These are phyloP conservation scores for Festucalex cinctus DNA, from an alignment of 2,113 vertebrate genomes.

Conservation along the genomic window DNA sequence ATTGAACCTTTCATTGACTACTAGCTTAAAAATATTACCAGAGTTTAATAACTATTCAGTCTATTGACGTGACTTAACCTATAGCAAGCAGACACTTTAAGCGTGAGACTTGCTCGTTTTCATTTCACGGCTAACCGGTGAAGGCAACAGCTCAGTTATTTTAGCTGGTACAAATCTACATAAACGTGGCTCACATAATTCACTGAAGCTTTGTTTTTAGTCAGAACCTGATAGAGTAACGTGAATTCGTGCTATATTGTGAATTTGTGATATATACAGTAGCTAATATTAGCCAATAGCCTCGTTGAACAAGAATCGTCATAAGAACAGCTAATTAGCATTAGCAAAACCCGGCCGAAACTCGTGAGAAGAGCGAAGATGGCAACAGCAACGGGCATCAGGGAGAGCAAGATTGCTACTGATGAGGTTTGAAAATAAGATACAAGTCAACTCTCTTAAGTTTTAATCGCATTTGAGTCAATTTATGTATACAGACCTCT, in stretches of 20 bases:
- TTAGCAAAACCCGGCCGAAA: not conserved
- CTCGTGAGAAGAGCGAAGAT: slow-evolving; percentile 18
- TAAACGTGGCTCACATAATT: not conserved
- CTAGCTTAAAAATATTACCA: no score
- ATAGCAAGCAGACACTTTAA: no score
- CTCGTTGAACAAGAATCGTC: not conserved
- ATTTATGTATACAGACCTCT: not conserved
- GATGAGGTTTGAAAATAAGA: slow-evolving; percentile 47
- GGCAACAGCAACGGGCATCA: slow-evolving; percentile 27
- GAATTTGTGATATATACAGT: not conserved
- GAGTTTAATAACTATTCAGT: no score
- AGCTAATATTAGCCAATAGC: not conserved
- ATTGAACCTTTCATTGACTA: no score
- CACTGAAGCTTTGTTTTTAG: not conserved
- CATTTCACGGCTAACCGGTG: not conserved
- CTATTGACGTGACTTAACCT: no score
- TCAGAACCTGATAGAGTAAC: not conserved
- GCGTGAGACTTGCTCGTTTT: not conserved
- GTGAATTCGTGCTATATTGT: not conserved
- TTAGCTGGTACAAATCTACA: not conserved
- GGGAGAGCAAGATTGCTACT: slow-evolving; percentile 41
- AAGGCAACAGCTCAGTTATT: not conserved
- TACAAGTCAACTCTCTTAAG: not conserved
- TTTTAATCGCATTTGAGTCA: not conserved
- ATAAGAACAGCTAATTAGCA: not conserved